A percentile compares a stretch with the other conserved stretches of the same genome.
Evolutionary conservation across 2,113 vertebrate genomes (phyloP).

Genomic region (Uria lomvia): DNA sequence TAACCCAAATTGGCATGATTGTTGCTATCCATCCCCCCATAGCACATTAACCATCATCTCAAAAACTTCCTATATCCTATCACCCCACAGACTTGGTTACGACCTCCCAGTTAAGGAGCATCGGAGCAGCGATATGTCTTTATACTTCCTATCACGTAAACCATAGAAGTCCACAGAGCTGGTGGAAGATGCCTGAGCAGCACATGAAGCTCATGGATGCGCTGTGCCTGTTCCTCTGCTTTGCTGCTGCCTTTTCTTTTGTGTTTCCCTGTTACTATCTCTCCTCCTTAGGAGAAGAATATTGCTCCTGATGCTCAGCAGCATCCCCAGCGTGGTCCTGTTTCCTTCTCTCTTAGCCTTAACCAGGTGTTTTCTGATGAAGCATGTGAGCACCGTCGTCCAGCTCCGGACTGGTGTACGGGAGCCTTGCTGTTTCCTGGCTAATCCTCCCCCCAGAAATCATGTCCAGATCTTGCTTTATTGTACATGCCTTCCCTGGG

Average conservation of each 20-base stretch:
- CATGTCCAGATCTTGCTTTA: neutral
- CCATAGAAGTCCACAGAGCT: neutral
- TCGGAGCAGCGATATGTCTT: neutral
- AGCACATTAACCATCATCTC: neutral
- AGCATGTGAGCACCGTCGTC: fast-evolving
- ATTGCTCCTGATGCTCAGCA: neutral
- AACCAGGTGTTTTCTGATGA: neutral
- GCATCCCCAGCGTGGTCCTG: neutral
- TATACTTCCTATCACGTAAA: neutral
- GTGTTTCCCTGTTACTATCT: neutral
- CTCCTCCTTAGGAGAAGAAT: neutral
- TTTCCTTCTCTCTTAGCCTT: neutral
- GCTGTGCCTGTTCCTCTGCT: neutral
- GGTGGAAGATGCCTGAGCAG: neutral
- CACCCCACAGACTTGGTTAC: neutral
- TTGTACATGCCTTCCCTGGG: neutral
- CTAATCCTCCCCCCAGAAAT: neutral
- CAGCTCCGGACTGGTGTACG: neutral
- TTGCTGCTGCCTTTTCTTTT: neutral
- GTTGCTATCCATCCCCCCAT: neutral
- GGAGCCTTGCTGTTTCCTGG: neutral
- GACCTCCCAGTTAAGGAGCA: neutral
- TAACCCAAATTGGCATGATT: neutral
- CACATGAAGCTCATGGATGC: fast-evolving
- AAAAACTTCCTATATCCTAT: neutral